Base-by-base conservation (phyloP, 2,113 vertebrate species). In the Siniperca knerii region DNA sequence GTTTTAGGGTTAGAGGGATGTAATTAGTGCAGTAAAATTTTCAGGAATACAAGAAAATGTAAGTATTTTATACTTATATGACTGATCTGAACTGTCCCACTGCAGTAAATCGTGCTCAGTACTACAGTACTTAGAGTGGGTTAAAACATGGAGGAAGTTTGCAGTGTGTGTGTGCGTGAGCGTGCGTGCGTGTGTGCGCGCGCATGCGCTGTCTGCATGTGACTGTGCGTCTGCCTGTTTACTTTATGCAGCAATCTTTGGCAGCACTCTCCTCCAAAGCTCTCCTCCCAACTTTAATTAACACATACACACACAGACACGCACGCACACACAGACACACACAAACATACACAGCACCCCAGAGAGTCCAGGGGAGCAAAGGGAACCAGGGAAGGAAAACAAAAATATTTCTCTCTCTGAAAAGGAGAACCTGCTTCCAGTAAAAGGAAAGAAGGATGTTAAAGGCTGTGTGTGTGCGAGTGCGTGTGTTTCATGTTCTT, bases 271-370 rank as follows among this genome's bases (percentile, higher is more conserved):
- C 81, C 83, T 83, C 75, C 46, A 82, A 72, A 85, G 79, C 86
- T 87, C 79, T 87, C 86, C 81, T 92, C 89, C 88, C 83, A 86
- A 90, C 90, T 94, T 92, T 93, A 94, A 95, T 95, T 94, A 95
- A 87, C 87, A 88, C 71, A 81, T 2, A 64, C 48, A 64, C 66
- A 66, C 48, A 62, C 42, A 67, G 54, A 77, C 54, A 65, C 42
- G 75, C 23, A 71, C 54, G 71, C 64, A 74, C 25, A 66, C 48
- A 69, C 29, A n/a, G n/a, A 48, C 48, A 70, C 67, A 77, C 76
- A 81, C 33, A 77, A 16, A 76, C 76, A 69, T 15, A 79, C 89
- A 86, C 67, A 74, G 40, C 40, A 76, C 82, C 90, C 84, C 84
- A 66, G 86, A 90, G 90, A 91, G 89, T 85, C 76, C 65, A 75